Evolutionary conservation across 2,797 vertebrate species (phyloP).

Genomic region (Xerus rutilus): DNA sequence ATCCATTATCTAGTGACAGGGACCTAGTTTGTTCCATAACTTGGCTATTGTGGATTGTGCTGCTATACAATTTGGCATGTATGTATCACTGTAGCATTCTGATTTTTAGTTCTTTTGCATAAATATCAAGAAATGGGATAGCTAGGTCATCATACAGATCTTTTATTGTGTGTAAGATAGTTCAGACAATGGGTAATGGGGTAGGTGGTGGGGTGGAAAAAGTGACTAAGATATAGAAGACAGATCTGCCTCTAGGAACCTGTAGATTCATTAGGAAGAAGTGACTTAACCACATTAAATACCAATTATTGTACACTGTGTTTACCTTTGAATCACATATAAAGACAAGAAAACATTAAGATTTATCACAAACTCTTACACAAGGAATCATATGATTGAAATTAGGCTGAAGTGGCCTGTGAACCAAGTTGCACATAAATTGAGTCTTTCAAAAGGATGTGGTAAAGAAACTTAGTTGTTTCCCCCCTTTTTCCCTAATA

Average conservation of each 20-base stretch:
- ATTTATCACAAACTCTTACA: constrained; percentile 40
- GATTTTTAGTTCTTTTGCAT: no score
- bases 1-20: no score
- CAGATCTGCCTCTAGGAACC: background rate
- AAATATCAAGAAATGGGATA: no score
- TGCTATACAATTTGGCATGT: no score
- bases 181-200: background rate
- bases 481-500: background rate
- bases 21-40: no score
- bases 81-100: no score
- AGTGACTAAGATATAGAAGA: constrained; percentile 18
- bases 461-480: background rate
- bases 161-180: background rate
- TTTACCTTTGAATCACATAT: constrained; percentile 43
- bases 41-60: no score
- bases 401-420: background rate
- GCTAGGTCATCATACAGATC: no score
- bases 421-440: background rate
- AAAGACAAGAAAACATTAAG: constrained; percentile 18
- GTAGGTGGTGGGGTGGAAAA: background rate
- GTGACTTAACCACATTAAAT: constrained; percentile 25
- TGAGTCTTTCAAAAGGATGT: background rate
- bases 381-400: background rate
- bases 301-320: background rate
- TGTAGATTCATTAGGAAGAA: background rate